Conservation (phyloP, 2,113 vertebrate genomes). For the Chloropsis hardwickii region DNA sequence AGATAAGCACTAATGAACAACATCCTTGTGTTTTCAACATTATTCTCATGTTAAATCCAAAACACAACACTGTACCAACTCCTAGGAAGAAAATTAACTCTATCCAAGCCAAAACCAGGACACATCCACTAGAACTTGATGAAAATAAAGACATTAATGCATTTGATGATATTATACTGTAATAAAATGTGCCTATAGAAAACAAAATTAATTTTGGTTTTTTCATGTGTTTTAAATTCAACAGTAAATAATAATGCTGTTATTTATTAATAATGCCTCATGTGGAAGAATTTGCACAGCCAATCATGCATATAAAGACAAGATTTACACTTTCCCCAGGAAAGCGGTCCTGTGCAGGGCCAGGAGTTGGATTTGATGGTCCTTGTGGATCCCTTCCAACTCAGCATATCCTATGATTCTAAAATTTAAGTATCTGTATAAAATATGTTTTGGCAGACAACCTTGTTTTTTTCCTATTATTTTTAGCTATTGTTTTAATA, state of each 20-base stretch:
- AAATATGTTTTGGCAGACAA: background rate
- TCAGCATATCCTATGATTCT: background rate
- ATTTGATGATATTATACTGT: background rate
- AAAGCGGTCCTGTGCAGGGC: no score
- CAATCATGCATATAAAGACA: background rate
- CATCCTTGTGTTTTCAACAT: background rate
- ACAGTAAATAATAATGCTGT: background rate
- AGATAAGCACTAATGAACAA: background rate
- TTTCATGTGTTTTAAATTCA: background rate
- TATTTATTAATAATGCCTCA: background rate
- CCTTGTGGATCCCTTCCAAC: background rate
- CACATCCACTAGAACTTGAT: background rate
- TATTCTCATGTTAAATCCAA: background rate
- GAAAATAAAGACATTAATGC: background rate
- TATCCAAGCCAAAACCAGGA: background rate
- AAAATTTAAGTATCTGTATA: background rate
- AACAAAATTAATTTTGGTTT: background rate
- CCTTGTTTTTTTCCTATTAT: fast-evolving
- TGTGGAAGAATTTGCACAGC: background rate
- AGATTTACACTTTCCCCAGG: background rate
- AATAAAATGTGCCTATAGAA: background rate
- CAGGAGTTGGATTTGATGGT: background rate
- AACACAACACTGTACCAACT: background rate
- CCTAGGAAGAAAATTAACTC: background rate
- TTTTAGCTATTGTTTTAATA: background rate